Percentiles rank a stretch among this genome's conserved stretches.
Evolutionary conservation across 2,113 vertebrate species (phyloP).

Genomic region (Genyomyrus donnyi): DNA sequence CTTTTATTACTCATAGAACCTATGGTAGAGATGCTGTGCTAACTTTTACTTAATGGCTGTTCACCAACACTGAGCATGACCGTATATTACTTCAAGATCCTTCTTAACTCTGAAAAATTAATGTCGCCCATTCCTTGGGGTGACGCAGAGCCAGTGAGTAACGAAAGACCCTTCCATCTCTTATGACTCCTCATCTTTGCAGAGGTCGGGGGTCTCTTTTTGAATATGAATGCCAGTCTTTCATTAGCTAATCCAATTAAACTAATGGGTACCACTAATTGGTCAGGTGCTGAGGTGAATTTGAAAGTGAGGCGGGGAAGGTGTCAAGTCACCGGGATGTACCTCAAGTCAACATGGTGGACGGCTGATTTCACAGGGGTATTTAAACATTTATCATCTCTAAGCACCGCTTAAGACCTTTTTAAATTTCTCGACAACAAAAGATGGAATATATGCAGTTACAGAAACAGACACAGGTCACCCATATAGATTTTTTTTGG

Average conservation of each 20-base stretch:
- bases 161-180: not conserved
- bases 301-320: not conserved
- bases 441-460: not conserved
- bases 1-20: conserved; percentile 56
- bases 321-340: not conserved
- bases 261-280: not conserved
- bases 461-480: not conserved
- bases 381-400: not conserved
- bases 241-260: not conserved
- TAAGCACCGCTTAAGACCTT: not conserved
- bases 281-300: conserved; percentile 6
- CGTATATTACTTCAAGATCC: not conserved
- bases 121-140: not conserved
- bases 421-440: not conserved
- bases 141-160: not conserved
- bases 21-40: conserved; percentile 50
- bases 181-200: not conserved
- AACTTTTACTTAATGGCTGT: conserved; percentile 49
- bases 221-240: not conserved
- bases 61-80: not conserved
- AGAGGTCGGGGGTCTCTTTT: not conserved
- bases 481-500: not conserved
- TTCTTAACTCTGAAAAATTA: not conserved
- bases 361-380: not conserved
- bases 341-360: not conserved